phyloP scores from a whole-genome alignment of 2,888 invertebrate species.

The Geotrupes spiniger region DNA sequence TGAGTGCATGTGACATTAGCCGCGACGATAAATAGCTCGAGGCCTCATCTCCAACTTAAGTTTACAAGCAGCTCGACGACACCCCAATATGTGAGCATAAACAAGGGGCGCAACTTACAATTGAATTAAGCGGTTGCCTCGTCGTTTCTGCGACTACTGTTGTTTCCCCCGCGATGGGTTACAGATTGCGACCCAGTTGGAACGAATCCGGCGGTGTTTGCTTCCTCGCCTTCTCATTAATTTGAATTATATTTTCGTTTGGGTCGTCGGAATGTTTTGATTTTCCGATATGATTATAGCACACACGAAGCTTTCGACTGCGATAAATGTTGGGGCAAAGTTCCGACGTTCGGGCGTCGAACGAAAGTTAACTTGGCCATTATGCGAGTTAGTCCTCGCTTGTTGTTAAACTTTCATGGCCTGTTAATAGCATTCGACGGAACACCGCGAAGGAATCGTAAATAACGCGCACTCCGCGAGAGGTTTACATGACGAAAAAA shows the following conservation, averaged over 20 bases:
- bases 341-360: neutral
- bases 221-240: too few species aligned
- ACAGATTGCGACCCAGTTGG: too few species aligned
- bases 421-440: conserved; percentile 22
- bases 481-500: conserved; percentile 17
- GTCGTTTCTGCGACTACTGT: neutral
- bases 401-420: conserved; percentile 22
- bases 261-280: too few species aligned
- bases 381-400: conserved; percentile 16
- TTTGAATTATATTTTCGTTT: too few species aligned
- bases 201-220: too few species aligned
- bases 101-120: conserved; percentile 15
- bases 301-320: too few species aligned
- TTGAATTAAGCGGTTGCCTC: conserved; percentile 14
- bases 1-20: conserved; percentile 9
- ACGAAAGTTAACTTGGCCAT: conserved; percentile 4
- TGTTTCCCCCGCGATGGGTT: too few species aligned
- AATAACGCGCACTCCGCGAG: conserved; percentile 19
- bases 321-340: neutral
- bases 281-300: too few species aligned
- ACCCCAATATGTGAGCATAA: conserved; percentile 8
- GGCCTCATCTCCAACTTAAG: conserved; percentile 13
- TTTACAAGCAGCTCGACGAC: conserved; percentile 9
- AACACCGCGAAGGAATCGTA: conserved; percentile 21
- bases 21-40: conserved; percentile 16